These are phyloP conservation scores for Erebia palarica DNA, from an alignment of 2,888 invertebrate species.

Conservation along the genomic window DNA sequence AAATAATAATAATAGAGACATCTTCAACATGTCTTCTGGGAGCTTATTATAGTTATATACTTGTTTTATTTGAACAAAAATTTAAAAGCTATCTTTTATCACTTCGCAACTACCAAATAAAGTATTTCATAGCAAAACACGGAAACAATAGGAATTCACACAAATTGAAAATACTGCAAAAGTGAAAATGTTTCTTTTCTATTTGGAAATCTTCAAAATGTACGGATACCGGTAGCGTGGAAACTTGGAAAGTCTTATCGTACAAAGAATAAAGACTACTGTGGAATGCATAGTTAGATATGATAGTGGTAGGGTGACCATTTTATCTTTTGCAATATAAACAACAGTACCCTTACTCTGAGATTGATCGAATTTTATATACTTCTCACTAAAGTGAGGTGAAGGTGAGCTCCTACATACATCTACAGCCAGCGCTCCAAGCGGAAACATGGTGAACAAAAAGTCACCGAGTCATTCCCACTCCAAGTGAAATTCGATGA, in stretches of 20 bases:
- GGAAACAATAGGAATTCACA: constrained; percentile 29
- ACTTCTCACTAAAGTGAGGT: no score
- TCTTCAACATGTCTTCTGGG: no score
- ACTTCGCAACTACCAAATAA: constrained; percentile 15
- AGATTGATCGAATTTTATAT: no score
- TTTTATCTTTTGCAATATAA: not conserved
- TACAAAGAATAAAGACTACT: constrained; percentile 23
- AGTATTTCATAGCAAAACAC: constrained; percentile 15
- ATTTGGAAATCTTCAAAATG: constrained; percentile 21
- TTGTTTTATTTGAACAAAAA: not conserved
- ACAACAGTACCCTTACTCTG: no score
- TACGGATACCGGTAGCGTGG: not conserved
- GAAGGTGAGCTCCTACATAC: no score
- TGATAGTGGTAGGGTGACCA: constrained; percentile 21
- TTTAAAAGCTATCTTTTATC: constrained; percentile 16
- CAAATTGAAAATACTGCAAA: constrained; percentile 28
- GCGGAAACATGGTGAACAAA: no score
- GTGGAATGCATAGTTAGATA: constrained; percentile 23
- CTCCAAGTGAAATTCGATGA: no score
- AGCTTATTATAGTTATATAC: no score
- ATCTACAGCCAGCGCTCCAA: no score
- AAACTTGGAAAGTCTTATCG: constrained; percentile 22
- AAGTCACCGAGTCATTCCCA: no score
- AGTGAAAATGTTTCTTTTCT: constrained; percentile 28
- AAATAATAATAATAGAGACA: no score